These are phyloP conservation scores for Heliconius charithonia DNA, from an alignment of 2,888 invertebrate species.

Conservation along the genomic window DNA sequence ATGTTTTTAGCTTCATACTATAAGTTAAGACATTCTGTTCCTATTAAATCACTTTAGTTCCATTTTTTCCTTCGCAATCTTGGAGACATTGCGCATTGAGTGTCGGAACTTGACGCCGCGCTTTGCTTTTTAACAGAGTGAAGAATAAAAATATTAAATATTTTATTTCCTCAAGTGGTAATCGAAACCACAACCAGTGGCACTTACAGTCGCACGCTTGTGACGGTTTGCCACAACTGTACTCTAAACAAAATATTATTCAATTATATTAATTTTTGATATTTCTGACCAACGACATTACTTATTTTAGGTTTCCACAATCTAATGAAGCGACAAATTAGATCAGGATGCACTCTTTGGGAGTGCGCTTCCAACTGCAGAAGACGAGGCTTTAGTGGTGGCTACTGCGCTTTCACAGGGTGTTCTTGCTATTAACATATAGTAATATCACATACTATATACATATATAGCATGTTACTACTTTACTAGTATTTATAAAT, in stretches of 20 bases:
- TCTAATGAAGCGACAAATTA: conserved; percentile 20
- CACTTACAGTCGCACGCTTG: no score
- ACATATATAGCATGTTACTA: background rate
- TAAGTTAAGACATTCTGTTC: no score
- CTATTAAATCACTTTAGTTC: no score
- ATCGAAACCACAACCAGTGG: no score
- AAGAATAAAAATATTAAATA: no score
- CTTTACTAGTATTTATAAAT: background rate
- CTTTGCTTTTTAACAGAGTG: no score
- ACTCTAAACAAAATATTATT: background rate
- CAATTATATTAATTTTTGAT: background rate
- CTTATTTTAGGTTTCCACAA: conserved; percentile 18
- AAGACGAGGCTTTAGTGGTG: conserved; percentile 57
- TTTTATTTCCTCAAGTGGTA: no score
- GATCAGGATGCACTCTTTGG: conserved; percentile 51
- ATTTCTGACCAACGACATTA: conserved; percentile 3
- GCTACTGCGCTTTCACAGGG: conserved; percentile 63
- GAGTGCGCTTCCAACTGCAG: conserved; percentile 61
- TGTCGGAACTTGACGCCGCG: no score
- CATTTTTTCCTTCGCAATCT: no score
- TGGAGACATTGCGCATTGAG: no score
- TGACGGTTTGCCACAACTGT: background rate
- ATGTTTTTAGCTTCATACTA: no score
- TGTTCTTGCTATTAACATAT: conserved; percentile 54
- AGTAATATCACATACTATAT: background rate